These are phyloP conservation scores for Martes flavigula DNA, from an alignment of 2,797 vertebrate genomes.

Conservation along the genomic window DNA sequence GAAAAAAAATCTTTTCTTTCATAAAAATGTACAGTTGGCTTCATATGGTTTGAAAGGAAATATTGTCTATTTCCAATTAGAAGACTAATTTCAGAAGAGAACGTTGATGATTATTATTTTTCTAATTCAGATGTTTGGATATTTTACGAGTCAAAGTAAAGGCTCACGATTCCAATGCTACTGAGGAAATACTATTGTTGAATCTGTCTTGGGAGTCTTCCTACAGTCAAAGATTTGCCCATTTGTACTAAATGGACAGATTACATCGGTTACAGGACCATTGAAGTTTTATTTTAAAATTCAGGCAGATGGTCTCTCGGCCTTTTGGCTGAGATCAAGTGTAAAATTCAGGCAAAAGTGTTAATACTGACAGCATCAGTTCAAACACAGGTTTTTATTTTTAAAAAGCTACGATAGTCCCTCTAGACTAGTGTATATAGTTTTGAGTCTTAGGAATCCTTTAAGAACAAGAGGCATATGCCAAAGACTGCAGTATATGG, in stretches of 20 bases:
- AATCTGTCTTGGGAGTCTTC: background rate
- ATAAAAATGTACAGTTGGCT: background rate
- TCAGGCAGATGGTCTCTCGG: background rate
- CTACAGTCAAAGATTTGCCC: background rate
- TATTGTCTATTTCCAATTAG: background rate
- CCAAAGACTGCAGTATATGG: background rate
- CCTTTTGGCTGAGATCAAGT: too few species aligned
- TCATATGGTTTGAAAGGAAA: background rate
- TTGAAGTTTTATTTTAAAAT: constrained; percentile 33
- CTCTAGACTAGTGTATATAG: background rate
- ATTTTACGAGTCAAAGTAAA: background rate
- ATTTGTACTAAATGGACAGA: background rate
- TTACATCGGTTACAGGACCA: background rate
- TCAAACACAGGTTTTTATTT: background rate
- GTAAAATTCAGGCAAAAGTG: constrained; percentile 30
- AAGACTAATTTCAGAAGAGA: constrained; percentile 19
- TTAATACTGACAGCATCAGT: background rate
- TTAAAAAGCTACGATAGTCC: background rate
- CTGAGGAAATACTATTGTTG: constrained; percentile 10
- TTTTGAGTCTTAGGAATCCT: background rate
- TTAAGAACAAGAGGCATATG: background rate
- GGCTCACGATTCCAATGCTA: background rate
- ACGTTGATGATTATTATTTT: background rate
- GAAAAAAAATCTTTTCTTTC: background rate
- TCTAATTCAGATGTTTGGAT: background rate